Evolutionary conservation across 2,113 vertebrate species (phyloP), one percentile per base, ranked within the genome.

Genomic region (Proterorhinus semilunaris): DNA sequence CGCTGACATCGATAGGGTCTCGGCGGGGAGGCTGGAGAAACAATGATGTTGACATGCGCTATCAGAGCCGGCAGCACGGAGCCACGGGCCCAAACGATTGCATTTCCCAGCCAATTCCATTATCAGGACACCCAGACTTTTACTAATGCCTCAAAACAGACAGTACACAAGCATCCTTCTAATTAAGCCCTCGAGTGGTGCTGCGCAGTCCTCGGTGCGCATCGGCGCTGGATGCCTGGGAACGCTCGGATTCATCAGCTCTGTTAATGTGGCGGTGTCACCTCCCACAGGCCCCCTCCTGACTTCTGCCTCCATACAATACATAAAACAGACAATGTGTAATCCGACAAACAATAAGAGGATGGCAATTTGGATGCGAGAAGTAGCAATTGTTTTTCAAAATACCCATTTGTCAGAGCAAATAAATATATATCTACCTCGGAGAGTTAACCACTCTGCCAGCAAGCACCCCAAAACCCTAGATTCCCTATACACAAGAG

Each of bases 131-230:
- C 81, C 78, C 86, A 88, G 86, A 84, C 84, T 83, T 55, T 85
- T 86, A 77, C 87, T 87, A 87, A 88, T 86, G 84, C 85, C 87
- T 86, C 82, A 83, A 90, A 88, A 88, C 85, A 87, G 88, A 87
- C 89, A 90, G 85, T 86, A 77, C 87, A 86, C 82, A 78, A 86
- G 83, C 86, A 86, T 87, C 85, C 69, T 83, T 86, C 85, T 90
- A 90, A 91, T 92, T 87, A 91, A 89, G 87, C 87, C 88, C 89
- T 86, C 78, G 88, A 90, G 89, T 86, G 74, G 82, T 62, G 71
- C 78, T 79, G 83, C 86, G 87, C 84, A 86, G 87, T 79, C 88
- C 83, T 72, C 67, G 27, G n/a, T 36, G 71, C 82, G 80, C 87
- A 83, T 81, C 86, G 82, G 76, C 75, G 85, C 67, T 83, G 87